Percentiles rank a stretch among this genome's conserved stretches.
Conservation (phyloP, 2,113 vertebrate genomes). For the Melanostigma gelatinosum region DNA sequence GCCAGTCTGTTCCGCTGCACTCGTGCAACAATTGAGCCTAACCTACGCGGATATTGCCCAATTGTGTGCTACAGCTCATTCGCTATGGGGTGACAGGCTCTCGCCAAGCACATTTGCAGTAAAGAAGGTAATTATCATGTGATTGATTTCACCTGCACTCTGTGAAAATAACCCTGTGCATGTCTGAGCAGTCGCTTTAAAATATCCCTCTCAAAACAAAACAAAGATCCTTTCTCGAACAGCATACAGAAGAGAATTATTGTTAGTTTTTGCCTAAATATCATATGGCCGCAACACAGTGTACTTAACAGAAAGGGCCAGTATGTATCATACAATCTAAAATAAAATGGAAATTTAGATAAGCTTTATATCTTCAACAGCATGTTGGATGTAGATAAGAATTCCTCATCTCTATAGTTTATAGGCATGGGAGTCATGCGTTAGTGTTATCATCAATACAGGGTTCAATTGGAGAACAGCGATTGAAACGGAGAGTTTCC, state of each 20-base stretch:
- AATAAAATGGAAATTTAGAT: constrained; percentile 66
- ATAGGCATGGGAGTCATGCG: constrained; percentile 66
- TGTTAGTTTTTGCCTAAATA: constrained; percentile 22
- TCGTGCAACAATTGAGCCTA: constrained; percentile 53
- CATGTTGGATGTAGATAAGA: constrained; percentile 65
- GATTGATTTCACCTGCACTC: constrained; percentile 68
- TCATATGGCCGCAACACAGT: constrained; percentile 45
- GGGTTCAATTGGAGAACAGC: constrained; percentile 49
- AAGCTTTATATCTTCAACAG: constrained; percentile 68
- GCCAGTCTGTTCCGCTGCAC: constrained; percentile 55
- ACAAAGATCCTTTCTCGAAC: constrained; percentile 21
- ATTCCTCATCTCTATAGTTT: constrained; percentile 59
- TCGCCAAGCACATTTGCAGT: constrained; percentile 43
- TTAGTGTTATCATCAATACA: constrained; percentile 60
- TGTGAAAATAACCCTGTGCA: constrained; percentile 57
- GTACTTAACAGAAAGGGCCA: constrained; percentile 21
- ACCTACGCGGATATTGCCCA: constrained; percentile 57
- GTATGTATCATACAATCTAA: constrained; percentile 52
- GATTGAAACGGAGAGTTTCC: constrained; percentile 36
- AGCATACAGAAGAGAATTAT: not conserved
- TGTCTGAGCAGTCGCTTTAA: constrained; percentile 41
- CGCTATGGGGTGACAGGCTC: constrained; percentile 65
- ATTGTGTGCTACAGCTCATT: constrained; percentile 60
- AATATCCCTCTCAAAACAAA: constrained; percentile 30
- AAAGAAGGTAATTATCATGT: constrained; percentile 62